Evolutionary conservation across 1,140 invertebrate genomes (phyloP).

Genomic region (Drosophila mauritiana): DNA sequence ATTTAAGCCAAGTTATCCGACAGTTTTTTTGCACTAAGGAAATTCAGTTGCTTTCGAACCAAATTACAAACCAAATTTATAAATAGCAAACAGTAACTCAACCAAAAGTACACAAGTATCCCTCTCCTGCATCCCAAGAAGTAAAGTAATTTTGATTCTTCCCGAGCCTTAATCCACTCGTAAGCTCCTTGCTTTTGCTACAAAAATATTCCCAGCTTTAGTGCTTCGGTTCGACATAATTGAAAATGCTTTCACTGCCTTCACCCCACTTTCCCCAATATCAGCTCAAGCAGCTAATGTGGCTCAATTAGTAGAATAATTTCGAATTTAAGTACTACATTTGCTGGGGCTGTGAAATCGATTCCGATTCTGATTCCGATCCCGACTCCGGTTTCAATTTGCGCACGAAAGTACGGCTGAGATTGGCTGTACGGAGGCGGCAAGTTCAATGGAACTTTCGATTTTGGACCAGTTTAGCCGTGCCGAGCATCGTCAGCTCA

Average conservation of each 20-base stretch:
- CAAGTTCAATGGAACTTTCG: conserved; percentile 74
- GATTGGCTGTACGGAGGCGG: conserved; percentile 12
- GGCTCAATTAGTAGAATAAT: conserved; percentile 42
- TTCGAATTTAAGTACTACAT: conserved; percentile 34
- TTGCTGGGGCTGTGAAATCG: background rate
- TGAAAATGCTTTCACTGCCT: conserved; percentile 1
- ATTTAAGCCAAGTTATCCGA: too few species aligned
- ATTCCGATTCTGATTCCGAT: background rate
- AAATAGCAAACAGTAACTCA: background rate
- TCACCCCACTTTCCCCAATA: background rate
- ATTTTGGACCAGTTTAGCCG: conserved; percentile 64
- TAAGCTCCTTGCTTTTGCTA: background rate
- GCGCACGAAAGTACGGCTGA: conserved; percentile 11
- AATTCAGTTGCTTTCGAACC: background rate
- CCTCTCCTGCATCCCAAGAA: background rate
- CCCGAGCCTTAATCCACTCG: background rate
- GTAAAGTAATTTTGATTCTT: background rate
- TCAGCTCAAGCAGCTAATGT: conserved; percentile 11
- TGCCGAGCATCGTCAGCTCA: conserved; percentile 42
- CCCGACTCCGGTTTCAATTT: conserved; percentile 30
- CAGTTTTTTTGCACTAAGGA: too few species aligned
- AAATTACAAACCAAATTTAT: background rate
- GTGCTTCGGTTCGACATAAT: background rate
- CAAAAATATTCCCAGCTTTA: background rate
- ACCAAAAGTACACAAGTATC: background rate